phyloP scores from a whole-genome alignment of 1,140 invertebrate genomes.

The Phortica variegata region DNA sequence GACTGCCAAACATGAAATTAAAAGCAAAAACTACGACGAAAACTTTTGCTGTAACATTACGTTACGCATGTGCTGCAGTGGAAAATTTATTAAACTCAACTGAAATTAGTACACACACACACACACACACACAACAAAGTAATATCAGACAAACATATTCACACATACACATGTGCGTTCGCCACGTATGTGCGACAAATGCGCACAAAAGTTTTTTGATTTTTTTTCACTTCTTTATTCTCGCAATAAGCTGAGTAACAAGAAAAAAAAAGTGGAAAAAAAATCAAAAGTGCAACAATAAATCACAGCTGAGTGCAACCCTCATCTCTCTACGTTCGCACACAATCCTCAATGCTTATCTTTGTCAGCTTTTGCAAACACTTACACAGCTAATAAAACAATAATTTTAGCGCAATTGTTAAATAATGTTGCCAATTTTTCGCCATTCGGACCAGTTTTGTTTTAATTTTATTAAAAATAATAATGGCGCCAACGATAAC shows the following conservation, averaged over 20 bases:
- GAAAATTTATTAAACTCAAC: conserved; percentile 46
- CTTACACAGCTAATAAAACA: too few relatives aligned
- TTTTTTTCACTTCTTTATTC: too few relatives aligned
- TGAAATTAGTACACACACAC: conserved; percentile 43
- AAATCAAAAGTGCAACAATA: conserved; percentile 32
- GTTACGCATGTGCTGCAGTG: conserved; percentile 38
- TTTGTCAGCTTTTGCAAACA: too few relatives aligned
- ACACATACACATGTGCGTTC: not conserved
- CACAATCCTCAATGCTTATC: too few relatives aligned
- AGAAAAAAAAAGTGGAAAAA: conserved; percentile 30
- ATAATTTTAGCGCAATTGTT: conserved; percentile 7
- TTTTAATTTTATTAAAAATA: conserved; percentile 15
- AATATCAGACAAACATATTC: conserved; percentile 5
- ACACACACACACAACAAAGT: conserved; percentile 3
- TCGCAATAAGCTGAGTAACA: not conserved
- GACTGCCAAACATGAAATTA: conserved; percentile 49
- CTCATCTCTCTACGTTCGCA: not conserved
- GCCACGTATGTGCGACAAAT: conserved; percentile 5
- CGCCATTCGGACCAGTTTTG: conserved; percentile 14
- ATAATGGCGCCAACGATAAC: conserved; percentile 22
- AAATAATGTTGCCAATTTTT: conserved; percentile 48
- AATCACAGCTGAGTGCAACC: conserved; percentile 2
- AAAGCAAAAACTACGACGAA: conserved; percentile 35
- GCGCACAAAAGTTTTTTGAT: conserved; percentile 16
- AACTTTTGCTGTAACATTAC: conserved; percentile 32